Evolutionary conservation across 35 echinoderm and acorn worm genomes (phyloP), one percentile per base, ranked within the genome.

Genomic region (Lytechinus pictus): DNA sequence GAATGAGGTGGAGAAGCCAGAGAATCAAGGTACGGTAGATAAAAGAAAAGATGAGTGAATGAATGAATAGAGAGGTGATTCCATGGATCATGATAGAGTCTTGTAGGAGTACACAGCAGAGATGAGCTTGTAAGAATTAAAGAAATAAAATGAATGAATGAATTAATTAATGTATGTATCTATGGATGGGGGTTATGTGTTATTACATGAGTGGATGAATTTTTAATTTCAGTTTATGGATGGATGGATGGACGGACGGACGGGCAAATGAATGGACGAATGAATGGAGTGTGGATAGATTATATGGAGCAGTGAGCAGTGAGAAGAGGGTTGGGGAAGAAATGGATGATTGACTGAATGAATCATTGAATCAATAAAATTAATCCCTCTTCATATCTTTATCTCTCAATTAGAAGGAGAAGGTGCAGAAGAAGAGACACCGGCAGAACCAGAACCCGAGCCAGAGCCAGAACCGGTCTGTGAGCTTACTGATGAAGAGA

Each of bases 1-100:
- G 57, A 60, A 94, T 8, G 94, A 88, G 14, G 87, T 95, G 86
- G 96, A 94, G 28, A 54, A 96, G 19, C 54, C 94, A 94, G 94
- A 94, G 6, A 93, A 57, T 53, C 29, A n/a, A 93, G 92, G 92
- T 93, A 57, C 9, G 54, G 24, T 54, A 54, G 91, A 27, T 52
- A 53, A 10, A 54, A 10, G 53, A 52, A 44, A 44, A 79, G 14
- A n/a, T 58, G 66, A n/a, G n/a, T n/a, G 19, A 79, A 79, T 24
- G 21, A 79, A 79, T 19, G 66, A n/a, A n/a, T 24, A 79, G 2
- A 79, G 16, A 24, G n/a, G 66, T 4, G 66, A 79, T 10, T 44
- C 33, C 33, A 44, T 2, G 33, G 33, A 44, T 44, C 33, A 44
- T 44, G 33, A 44, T 44, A 44, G 2, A 44, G 33, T 2, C 33